phyloP scores from a whole-genome alignment of 2,888 invertebrate species.

The Cheilosia impressa region DNA sequence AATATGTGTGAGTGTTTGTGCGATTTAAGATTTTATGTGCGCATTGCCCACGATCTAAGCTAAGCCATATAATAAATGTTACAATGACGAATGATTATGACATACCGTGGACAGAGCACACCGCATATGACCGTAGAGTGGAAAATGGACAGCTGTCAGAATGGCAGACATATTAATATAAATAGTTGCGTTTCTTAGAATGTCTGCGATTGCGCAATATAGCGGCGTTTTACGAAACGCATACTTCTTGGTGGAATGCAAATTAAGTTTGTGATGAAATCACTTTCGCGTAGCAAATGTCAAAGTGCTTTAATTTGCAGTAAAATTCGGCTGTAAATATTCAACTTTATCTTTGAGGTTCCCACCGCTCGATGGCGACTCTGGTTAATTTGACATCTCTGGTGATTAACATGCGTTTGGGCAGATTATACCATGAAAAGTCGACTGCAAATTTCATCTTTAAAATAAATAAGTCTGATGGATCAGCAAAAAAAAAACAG shows the following conservation, averaged over 20 bases:
- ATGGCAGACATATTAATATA: constrained; percentile 65
- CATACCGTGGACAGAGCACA: constrained; percentile 65
- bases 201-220: constrained; percentile 51
- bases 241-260: not conserved
- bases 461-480: too few relatives aligned
- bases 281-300: too few relatives aligned
- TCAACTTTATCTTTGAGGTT: too few relatives aligned
- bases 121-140: constrained; percentile 17
- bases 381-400: too few relatives aligned
- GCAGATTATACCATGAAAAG: too few relatives aligned
- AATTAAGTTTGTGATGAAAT: too few relatives aligned
- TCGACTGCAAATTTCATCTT: too few relatives aligned
- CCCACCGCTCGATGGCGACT: too few relatives aligned
- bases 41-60: constrained; percentile 62
- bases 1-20: constrained; percentile 62
- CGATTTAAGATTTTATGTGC: constrained; percentile 19
- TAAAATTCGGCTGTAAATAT: too few relatives aligned
- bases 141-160: constrained; percentile 67
- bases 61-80: constrained; percentile 38
- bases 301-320: too few relatives aligned
- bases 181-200: constrained; percentile 58
- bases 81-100: constrained; percentile 75
- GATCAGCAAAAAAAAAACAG: too few relatives aligned
- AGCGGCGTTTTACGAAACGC: not conserved
- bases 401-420: too few relatives aligned